phyloP scores from a whole-genome alignment of 2,113 vertebrate species.

The Chloebia gouldiae region DNA sequence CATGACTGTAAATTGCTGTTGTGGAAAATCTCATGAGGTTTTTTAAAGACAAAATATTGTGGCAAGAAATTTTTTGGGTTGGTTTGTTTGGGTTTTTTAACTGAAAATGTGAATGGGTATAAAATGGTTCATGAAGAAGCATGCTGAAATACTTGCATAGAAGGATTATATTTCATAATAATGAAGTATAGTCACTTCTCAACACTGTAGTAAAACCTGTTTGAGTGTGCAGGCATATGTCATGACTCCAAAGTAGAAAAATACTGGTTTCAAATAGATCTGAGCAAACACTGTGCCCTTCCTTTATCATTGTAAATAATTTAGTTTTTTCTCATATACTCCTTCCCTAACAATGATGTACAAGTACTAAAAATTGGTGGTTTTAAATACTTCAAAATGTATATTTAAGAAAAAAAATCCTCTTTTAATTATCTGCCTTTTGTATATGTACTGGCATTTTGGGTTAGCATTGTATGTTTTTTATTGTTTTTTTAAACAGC shows the following conservation, averaged over 20 bases:
- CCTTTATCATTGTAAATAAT: background rate
- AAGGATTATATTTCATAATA: background rate
- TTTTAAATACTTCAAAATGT: conserved; percentile 45
- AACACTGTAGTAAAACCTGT: background rate
- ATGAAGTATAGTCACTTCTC: background rate
- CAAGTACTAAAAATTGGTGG: background rate
- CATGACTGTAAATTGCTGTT: conserved; percentile 5
- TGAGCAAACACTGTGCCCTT: conserved; percentile 51
- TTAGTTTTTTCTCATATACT: background rate
- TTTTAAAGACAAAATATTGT: background rate
- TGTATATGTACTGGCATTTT: conserved; percentile 48
- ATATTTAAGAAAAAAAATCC: conserved; percentile 2
- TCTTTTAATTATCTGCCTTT: conserved; percentile 50
- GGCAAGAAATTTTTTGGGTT: conserved; percentile 5
- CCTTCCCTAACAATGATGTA: background rate
- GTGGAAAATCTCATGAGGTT: background rate
- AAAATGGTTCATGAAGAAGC: background rate
- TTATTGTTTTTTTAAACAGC: conserved; percentile 46
- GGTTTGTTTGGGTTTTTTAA: background rate
- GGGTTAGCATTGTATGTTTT: conserved; percentile 56
- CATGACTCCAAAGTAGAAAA: background rate
- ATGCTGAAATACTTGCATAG: background rate
- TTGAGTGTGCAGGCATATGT: background rate
- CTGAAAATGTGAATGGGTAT: background rate
- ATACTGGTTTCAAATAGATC: background rate